These are phyloP conservation scores for Polymixis lichenea DNA, from an alignment of 2,888 invertebrate genomes.

Conservation along the genomic window DNA sequence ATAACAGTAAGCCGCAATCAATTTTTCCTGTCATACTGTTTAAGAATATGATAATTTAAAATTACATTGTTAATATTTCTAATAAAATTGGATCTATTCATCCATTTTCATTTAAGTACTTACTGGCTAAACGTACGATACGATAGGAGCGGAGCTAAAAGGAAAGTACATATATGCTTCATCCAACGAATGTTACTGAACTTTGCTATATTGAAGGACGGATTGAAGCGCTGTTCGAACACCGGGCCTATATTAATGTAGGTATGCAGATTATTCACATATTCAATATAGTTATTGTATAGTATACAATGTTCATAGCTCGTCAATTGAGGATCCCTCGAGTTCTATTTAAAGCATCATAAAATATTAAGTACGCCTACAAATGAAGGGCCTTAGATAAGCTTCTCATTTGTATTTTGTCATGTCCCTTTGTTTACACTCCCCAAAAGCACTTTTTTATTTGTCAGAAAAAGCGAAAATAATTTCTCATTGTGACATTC, in stretches of 20 bases:
- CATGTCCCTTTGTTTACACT: constrained; percentile 70
- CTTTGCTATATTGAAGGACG: neutral
- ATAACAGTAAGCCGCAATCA: neutral
- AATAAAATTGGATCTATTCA: neutral
- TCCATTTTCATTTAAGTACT: neutral
- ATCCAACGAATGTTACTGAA: constrained; percentile 1
- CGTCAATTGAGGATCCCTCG: constrained; percentile 26
- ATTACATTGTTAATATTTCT: neutral
- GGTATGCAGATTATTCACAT: neutral
- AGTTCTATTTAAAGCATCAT: constrained; percentile 55
- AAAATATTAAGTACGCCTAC: constrained; percentile 61
- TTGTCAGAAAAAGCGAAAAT: constrained; percentile 66
- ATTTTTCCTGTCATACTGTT: neutral
- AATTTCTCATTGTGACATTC: constrained; percentile 70
- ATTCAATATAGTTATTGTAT: neutral
- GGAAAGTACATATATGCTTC: neutral
- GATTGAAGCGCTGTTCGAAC: neutral
- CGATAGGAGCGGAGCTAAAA: neutral
- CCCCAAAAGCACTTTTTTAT: constrained; percentile 63
- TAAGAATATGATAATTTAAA: neutral
- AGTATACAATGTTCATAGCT: constrained; percentile 5
- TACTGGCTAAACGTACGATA: neutral
- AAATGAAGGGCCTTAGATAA: constrained; percentile 71
- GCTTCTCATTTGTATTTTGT: constrained; percentile 70
- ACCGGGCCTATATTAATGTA: neutral